phyloP scores from a whole-genome alignment of 2,888 invertebrate genomes.

The Melanotus villosus region DNA sequence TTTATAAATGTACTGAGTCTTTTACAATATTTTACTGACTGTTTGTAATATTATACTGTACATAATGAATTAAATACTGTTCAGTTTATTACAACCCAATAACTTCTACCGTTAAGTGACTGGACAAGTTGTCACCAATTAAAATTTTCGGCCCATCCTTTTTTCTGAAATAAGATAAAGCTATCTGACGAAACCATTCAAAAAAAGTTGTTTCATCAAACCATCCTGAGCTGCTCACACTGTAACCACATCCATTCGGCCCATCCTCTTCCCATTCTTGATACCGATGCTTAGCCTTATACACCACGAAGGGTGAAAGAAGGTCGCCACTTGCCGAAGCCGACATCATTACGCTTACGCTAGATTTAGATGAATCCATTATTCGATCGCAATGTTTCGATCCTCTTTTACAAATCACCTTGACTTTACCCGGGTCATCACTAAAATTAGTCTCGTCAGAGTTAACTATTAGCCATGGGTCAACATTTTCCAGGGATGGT shows the following conservation, averaged over 20 bases:
- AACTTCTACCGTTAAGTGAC: constrained; percentile 54
- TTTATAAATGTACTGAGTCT: too few relatives aligned
- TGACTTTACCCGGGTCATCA: constrained; percentile 58
- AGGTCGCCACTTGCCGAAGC: constrained; percentile 29
- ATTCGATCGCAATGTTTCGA: constrained; percentile 41
- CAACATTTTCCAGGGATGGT: constrained; percentile 40
- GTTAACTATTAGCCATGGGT: constrained; percentile 54
- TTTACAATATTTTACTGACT: too few relatives aligned
- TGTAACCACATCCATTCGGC: constrained; percentile 25
- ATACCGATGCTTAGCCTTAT: constrained; percentile 58
- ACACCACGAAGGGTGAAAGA: constrained; percentile 54
- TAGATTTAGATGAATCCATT: constrained; percentile 50
- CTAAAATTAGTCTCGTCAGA: constrained; percentile 61
- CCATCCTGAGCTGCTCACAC: background rate
- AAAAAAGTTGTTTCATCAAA: constrained; percentile 54
- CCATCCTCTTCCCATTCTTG: constrained; percentile 55
- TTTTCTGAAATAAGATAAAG: too few relatives aligned
- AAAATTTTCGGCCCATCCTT: too few relatives aligned
- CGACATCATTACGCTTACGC: constrained; percentile 28
- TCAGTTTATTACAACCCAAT: too few relatives aligned
- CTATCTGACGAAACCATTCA: constrained; percentile 56
- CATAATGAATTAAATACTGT: too few relatives aligned
- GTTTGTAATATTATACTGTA: too few relatives aligned
- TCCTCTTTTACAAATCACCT: constrained; percentile 44
- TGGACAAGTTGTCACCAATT: background rate